Base-by-base conservation (phyloP, 2,113 vertebrate species). In the Pogonocichla stellata region DNA sequence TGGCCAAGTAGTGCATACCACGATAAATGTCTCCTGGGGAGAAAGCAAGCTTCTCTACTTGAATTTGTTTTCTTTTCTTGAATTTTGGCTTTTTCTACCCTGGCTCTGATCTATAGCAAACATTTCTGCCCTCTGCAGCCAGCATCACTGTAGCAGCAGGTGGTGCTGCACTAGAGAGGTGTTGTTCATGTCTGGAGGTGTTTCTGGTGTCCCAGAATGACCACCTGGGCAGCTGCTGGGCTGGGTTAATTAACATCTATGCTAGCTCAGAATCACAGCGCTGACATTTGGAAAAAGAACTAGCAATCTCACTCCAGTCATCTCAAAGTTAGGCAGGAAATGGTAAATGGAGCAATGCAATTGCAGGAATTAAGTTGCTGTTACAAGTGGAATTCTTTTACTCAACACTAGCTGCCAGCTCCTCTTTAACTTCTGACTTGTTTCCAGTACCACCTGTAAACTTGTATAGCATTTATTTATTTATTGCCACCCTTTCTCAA, bases 311-410 rank as follows among this genome's bases (percentile, higher is more conserved):
- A 79, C 94, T 94, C 74, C 51, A 95, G 9, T 85, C 92, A 89
- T 91, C 64, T 57, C 70, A 83, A 87, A 88, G 87, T 80, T 24
- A 93, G 62, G 85, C 85, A 88, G 96, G 94, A 92, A 82, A 60
- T 75, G 88, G 66, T 91, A 75, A 94, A 62, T 70, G 87, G 90
- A 82, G 78, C 34, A 25, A 50, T 33, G 8, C 47, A 48, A 78
- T 94, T 95, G 86, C 86, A 93, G 83, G 91, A 96, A 95, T 96
- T 92, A 88, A 73, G 77, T 47, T 97, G 81, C 47, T 91, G 70
- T 77, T 88, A 71, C 74, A 92, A 80, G 53, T 96, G 47, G 26
- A 96, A 93, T 93, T 96, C 82, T 92, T 93, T 60, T 15, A 24
- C 50, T 90, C 84, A 62, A 19, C 36, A 18, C 40, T 94, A 84